Evolutionary conservation across 1,140 invertebrate genomes (phyloP).

Genomic region (Charaxes varanes): DNA sequence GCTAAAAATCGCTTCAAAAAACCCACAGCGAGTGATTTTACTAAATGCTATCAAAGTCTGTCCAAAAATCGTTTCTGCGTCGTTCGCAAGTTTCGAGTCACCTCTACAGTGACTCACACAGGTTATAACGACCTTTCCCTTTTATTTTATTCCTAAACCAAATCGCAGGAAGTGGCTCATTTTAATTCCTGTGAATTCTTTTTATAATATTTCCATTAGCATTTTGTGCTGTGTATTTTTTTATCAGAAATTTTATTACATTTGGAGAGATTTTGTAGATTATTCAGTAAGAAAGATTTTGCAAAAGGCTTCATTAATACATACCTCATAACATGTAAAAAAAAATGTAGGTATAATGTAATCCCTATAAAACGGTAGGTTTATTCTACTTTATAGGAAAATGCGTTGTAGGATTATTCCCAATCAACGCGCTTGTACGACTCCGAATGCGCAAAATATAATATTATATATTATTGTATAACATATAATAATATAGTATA

Average conservation of each 20-base stretch:
- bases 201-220: conserved; percentile 20
- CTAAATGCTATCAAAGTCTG: not conserved
- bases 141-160: conserved; percentile 45
- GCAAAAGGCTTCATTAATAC: not conserved
- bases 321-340: too few species aligned
- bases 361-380: too few species aligned
- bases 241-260: conserved; percentile 2
- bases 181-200: conserved; percentile 50
- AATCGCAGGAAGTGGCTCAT: conserved; percentile 62
- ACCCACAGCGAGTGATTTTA: too few species aligned
- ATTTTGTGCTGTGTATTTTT: conserved; percentile 10
- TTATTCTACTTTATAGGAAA: too few species aligned
- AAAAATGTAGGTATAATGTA: too few species aligned
- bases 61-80: conserved; percentile 18
- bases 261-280: not conserved
- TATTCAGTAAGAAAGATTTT: not conserved
- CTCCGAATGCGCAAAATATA: too few species aligned
- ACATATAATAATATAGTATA: too few species aligned
- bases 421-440: too few species aligned
- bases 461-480: too few species aligned
- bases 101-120: conserved; percentile 33
- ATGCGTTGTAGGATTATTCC: too few species aligned
- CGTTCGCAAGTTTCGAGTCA: conserved; percentile 18
- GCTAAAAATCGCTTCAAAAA: too few species aligned
- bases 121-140: conserved; percentile 48